Conservation (phyloP, 2,113 vertebrate species). For the Sardina pilchardus region DNA sequence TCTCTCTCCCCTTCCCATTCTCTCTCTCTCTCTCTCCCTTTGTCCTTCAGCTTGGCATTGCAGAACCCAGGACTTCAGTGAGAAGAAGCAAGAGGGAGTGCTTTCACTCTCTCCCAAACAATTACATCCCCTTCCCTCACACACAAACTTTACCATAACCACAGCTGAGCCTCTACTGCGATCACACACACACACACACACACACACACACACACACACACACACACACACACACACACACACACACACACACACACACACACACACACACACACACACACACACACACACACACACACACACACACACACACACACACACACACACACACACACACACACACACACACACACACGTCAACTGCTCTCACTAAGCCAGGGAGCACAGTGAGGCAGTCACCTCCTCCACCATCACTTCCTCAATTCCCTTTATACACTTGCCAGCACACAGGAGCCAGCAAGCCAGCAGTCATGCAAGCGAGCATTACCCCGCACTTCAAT, state of each 20-base stretch:
- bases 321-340: not conserved
- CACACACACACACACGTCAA: not conserved
- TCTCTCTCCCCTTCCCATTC: not conserved
- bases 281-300: not conserved
- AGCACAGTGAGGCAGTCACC: not conserved
- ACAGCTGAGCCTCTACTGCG: not conserved
- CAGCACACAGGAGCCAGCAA: not conserved
- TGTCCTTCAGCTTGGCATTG: not conserved
- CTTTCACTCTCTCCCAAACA: not conserved
- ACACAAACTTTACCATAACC: not conserved
- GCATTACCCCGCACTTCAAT: not conserved
- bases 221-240: not conserved
- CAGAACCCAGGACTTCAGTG: not conserved
- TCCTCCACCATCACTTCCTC: not conserved
- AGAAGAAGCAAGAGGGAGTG: too few species aligned
- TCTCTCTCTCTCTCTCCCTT: not conserved
- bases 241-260: not conserved
- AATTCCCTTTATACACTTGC: not conserved
- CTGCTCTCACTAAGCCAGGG: not conserved
- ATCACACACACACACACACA: not conserved
- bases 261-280: not conserved
- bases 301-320: too few species aligned
- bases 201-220: not conserved
- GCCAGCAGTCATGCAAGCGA: not conserved
- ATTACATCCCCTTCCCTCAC: not conserved